A percentile compares a stretch with the other conserved stretches of the same genome.
These are phyloP conservation scores for Sciurus carolinensis DNA, from an alignment of 2,797 vertebrate genomes.

Conservation along the genomic window DNA sequence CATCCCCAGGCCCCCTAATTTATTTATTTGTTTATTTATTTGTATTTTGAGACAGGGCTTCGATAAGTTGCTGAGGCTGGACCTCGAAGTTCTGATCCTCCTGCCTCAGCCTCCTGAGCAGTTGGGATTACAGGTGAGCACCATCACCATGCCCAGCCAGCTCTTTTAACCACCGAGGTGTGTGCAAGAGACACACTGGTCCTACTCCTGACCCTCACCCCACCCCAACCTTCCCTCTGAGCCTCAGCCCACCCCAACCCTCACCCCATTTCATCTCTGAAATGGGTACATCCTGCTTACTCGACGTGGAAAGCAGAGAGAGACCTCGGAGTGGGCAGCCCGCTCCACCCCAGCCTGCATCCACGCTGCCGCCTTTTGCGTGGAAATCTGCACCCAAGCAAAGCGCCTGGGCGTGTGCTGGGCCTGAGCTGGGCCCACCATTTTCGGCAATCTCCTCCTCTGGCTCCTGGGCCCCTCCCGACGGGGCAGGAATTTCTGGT, in stretches of 20 bases:
- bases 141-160: too few species aligned
- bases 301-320: neutral
- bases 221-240: neutral
- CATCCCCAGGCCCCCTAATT: neutral
- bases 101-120: neutral
- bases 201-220: neutral
- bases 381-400: neutral
- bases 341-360: neutral
- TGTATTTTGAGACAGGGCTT: neutral
- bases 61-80: neutral
- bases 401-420: neutral
- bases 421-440: slow-evolving; percentile 23
- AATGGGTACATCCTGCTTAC: neutral
- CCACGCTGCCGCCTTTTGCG: neutral
- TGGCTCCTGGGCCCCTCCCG: slow-evolving; percentile 63
- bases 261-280: neutral
- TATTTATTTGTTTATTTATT: too few species aligned
- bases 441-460: slow-evolving; percentile 67
- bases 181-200: neutral
- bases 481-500: slow-evolving; percentile 82
- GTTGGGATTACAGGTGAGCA: neutral
- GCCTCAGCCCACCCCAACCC: neutral
- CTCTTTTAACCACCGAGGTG: neutral
- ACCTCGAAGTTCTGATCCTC: neutral
- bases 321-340: neutral